A percentile compares a stretch with the other conserved stretches of the same genome.
phyloP scores from a whole-genome alignment of 2,797 vertebrate genomes.

The Chloroceryle inda region DNA sequence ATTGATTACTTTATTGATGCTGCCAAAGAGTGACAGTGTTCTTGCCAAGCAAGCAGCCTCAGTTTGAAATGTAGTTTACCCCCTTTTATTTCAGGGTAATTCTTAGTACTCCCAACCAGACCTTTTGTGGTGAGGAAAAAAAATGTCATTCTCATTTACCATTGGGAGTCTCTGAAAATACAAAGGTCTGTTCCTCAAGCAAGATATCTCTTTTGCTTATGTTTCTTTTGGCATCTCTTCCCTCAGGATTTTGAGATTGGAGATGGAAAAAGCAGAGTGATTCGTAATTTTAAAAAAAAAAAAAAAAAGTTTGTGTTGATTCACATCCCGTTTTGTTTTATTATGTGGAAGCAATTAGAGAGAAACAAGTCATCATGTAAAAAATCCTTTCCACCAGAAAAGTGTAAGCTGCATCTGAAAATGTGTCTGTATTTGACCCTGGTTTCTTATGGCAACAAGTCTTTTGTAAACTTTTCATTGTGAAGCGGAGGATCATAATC shows the following conservation, averaged over 20 bases:
- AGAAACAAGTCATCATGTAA: neutral
- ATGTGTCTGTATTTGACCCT: neutral
- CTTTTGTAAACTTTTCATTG: slow-evolving; percentile 4
- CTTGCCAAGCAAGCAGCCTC: neutral
- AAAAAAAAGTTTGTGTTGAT: neutral
- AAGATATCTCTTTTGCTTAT: neutral
- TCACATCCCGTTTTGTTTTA: neutral
- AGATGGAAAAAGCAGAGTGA: neutral
- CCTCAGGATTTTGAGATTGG: neutral
- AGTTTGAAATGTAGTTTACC: neutral
- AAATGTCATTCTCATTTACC: neutral
- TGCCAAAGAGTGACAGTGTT: neutral
- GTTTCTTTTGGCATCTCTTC: neutral
- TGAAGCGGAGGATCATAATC: slow-evolving; percentile 43
- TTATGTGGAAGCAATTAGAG: neutral
- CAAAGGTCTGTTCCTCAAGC: neutral
- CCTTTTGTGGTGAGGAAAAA: neutral
- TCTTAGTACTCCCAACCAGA: neutral
- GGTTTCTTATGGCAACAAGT: neutral
- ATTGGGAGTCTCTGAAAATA: neutral
- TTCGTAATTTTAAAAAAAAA: neutral
- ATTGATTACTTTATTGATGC: neutral
- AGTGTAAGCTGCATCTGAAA: neutral
- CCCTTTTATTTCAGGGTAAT: neutral
- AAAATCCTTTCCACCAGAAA: neutral